These are phyloP conservation scores for Drosophila repletoides DNA, from an alignment of 1,140 invertebrate genomes.

Conservation along the genomic window DNA sequence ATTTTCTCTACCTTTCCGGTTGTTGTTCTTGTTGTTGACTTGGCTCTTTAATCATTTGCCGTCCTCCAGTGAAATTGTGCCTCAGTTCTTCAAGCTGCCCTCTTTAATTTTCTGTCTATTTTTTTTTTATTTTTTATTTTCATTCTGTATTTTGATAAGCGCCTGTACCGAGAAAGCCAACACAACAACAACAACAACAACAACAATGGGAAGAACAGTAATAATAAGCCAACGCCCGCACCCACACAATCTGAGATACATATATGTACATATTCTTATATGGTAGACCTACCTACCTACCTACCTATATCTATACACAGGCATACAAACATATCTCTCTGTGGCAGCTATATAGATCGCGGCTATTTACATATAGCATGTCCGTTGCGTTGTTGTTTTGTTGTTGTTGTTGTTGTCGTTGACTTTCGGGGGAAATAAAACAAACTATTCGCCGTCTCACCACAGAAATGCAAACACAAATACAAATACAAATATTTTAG, in stretches of 20 bases:
- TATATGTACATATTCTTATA: conserved; percentile 27
- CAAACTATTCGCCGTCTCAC: conserved; percentile 48
- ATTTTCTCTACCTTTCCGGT: conserved; percentile 42
- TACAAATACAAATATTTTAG: conserved; percentile 72
- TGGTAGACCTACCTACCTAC: conserved; percentile 42
- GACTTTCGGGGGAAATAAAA: conserved; percentile 74
- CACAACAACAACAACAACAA: conserved; percentile 29
- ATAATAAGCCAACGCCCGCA: conserved; percentile 68
- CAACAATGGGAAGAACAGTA: conserved; percentile 30
- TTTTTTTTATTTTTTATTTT: background rate
- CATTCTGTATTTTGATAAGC: conserved; percentile 55
- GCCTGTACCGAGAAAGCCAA: conserved; percentile 34
- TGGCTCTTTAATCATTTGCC: conserved; percentile 64
- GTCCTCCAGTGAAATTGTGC: conserved; percentile 29
- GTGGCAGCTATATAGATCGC: conserved; percentile 62
- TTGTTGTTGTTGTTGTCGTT: conserved; percentile 36
- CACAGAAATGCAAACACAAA: conserved; percentile 47
- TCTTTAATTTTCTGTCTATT: conserved; percentile 12
- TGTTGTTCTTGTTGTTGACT: conserved; percentile 15
- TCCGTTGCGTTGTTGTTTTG: conserved; percentile 29
- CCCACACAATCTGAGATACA: conserved; percentile 47
- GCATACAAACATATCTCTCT: conserved; percentile 2
- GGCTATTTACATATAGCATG: conserved; percentile 68
- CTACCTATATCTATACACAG: too few species aligned
- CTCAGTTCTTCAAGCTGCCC: conserved; percentile 19